Base-by-base conservation (phyloP, 2,888 invertebrate genomes). In the Liopterus haemorrhoidalis region DNA sequence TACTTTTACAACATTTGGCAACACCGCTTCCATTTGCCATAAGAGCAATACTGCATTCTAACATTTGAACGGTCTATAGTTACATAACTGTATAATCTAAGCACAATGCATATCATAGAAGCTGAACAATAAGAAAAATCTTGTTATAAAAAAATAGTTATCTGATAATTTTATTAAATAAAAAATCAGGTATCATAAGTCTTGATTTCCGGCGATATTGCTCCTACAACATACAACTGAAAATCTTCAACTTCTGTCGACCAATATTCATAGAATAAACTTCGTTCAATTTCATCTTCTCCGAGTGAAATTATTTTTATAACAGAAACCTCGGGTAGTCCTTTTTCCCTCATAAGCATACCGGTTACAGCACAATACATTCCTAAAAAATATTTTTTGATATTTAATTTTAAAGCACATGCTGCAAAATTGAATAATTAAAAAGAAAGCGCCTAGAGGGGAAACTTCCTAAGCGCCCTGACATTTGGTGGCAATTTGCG, bases 181-280 rank as follows among this genome's bases (percentile, higher is more conserved):
- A 18, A 0, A 43, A 25, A 1, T 33, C 32, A 22, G 40, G 30
- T 11, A 35, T 24, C 5, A 42, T 18, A 6, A 50, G 14, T 3
- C 21, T 18, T 16, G 33, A 41, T 16, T 15, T 16, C n/a, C n/a
- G 33, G 48, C 37, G 35, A 32, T 36, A 40, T 21, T n/a, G 42
- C 12, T 8, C 21, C 41, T 16, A 42, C 30, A 14, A 41, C 35
- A 38, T 24, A 49, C 19, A 45, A 19, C 24, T 45, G 33, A 11
- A 51, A 42, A 28, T 54, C 54, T 43, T 48, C 32, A 6, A 55
- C 54, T 48, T 55, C 55, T 12, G 30, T n/a, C 9, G 50, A 51
- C 55, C 55, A 55, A 38, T 49, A 36, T 5, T 32, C 9, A 12
- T 45, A 21, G 19, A 46, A 40, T 8, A 41, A 16, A n/a, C 32